These are phyloP conservation scores for Ursus arctos DNA, from an alignment of 2,113 vertebrate species.

Conservation along the genomic window DNA sequence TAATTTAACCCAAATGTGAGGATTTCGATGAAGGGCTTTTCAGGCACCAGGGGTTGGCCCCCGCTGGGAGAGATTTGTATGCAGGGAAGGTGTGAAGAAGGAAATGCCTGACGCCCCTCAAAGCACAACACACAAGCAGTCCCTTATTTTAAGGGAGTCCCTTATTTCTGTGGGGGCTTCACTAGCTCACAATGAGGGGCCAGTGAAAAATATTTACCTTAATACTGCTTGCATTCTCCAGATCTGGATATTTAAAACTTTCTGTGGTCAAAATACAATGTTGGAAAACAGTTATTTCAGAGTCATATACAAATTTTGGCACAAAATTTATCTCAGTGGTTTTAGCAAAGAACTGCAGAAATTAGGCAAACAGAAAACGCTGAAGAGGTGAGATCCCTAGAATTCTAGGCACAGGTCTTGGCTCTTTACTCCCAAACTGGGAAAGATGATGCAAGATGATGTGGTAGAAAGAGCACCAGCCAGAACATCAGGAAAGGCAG, in stretches of 20 bases:
- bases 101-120: not conserved
- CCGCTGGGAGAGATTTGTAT: not conserved
- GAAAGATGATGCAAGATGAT: not conserved
- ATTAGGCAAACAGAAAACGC: not conserved
- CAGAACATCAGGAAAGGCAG: not conserved
- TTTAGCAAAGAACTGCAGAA: conserved; percentile 28
- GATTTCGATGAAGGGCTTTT: not conserved
- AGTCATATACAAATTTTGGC: not conserved
- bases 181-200: not conserved
- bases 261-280: conserved; percentile 65
- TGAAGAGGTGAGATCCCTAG: not conserved
- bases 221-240: not conserved
- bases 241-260: not conserved
- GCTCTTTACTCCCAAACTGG: not conserved
- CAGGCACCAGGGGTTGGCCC: not conserved
- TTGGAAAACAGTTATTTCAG: conserved; percentile 45
- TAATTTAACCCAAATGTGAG: not conserved
- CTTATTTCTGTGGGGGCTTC: not conserved
- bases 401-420: not conserved
- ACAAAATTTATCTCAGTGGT: not conserved
- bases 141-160: not conserved
- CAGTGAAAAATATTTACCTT: conserved; percentile 37
- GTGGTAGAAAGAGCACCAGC: not conserved
- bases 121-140: not conserved
- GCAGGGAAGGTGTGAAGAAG: not conserved